phyloP scores from a whole-genome alignment of 2,113 vertebrate genomes.

The Triplophysa siluroides region DNA sequence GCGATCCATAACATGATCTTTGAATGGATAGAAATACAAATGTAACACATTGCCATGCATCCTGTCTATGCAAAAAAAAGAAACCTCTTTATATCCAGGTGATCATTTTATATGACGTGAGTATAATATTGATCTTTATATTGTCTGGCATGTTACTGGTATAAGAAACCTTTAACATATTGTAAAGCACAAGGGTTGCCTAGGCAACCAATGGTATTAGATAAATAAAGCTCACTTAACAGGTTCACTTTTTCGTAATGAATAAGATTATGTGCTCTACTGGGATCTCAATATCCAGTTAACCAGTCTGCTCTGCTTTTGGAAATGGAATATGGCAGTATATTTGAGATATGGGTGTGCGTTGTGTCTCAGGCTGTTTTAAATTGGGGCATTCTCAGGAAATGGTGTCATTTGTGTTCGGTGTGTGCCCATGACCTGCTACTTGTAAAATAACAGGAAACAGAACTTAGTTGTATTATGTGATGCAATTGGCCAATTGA shows the following conservation, averaged over 20 bases:
- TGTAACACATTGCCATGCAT: neutral
- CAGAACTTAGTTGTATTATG: neutral
- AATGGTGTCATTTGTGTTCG: neutral
- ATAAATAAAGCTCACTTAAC: conserved; percentile 2
- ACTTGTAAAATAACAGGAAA: neutral
- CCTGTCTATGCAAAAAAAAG: too few species aligned
- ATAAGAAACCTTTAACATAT: neutral
- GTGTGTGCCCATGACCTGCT: neutral
- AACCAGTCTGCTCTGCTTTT: conserved; percentile 19
- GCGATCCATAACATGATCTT: neutral
- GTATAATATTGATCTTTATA: neutral
- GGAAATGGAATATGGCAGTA: conserved; percentile 10
- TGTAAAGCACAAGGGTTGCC: neutral
- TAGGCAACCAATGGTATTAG: conserved; percentile 7
- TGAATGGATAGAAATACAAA: neutral
- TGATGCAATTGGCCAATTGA: neutral
- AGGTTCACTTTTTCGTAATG: conserved; percentile 17
- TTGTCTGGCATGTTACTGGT: neutral
- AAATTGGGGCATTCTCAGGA: neutral
- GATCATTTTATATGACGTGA: neutral
- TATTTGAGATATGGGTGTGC: neutral
- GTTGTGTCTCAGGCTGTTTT: neutral
- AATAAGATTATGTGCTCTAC: conserved; percentile 22
- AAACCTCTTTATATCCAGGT: neutral
- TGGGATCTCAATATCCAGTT: conserved; percentile 13